Percentiles rank a stretch among this genome's conserved stretches.
Evolutionary conservation across 2,113 vertebrate genomes (phyloP).

Genomic region (Rhipidura dahli): DNA sequence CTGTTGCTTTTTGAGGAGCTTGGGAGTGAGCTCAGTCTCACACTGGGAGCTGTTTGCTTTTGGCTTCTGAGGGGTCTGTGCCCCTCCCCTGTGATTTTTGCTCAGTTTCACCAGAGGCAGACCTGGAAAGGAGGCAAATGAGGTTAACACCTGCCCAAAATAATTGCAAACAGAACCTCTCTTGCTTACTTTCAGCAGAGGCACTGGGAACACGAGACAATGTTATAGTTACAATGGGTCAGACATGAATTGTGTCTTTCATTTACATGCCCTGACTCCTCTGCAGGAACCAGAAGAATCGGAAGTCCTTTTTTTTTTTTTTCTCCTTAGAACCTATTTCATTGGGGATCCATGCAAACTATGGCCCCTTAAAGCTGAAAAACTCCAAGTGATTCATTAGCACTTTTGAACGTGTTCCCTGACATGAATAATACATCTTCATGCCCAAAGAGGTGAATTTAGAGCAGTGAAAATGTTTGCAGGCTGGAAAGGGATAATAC

Average conservation of each 20-base stretch:
- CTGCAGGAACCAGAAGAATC: neutral
- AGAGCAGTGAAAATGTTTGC: neutral
- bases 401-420: neutral
- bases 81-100: neutral
- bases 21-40: neutral
- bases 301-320: neutral
- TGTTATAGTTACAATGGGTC: neutral
- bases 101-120: neutral
- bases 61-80: neutral
- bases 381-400: neutral
- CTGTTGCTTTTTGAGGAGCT: neutral
- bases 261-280: neutral
- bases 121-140: neutral
- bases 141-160: neutral
- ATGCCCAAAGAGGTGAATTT: neutral
- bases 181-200: neutral
- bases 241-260: neutral
- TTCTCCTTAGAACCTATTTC: neutral
- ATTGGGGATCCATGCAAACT: neutral
- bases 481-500: neutral
- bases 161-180: neutral
- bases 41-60: neutral
- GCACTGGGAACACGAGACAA: neutral
- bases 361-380: neutral
- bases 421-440: neutral